Evolutionary conservation across 2,888 invertebrate species (phyloP), one percentile per base, ranked within the genome.

Genomic region (Geophilus truncorum): DNA sequence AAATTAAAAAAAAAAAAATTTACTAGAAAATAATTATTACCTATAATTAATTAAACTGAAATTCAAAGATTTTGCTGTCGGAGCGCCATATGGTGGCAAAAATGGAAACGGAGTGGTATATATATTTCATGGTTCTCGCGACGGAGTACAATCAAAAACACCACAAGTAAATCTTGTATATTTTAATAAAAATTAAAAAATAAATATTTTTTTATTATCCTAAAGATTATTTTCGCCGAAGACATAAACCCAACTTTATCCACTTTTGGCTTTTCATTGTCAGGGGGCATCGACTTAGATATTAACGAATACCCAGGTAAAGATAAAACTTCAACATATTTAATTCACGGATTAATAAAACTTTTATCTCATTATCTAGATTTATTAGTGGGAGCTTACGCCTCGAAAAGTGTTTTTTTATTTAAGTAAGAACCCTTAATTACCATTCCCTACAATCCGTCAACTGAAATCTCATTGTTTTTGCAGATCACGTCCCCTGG

Each of bases 1-100:
- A 32, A 32, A 32, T 4, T 4, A 4, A 9, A 32, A 6, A 9
- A 32, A 32, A 32, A 32, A 6, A 6, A 32, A 32, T 32, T 32
- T 32, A n/a, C n/a, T n/a, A 6, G 5, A 32, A 32, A 6, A 6
- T 32, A 32, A 6, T 6, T 32, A 12, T 40, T 86, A n/a, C n/a
- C n/a, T n/a, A n/a, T n/a, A n/a, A n/a, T n/a, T n/a, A n/a, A n/a
- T n/a, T n/a, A n/a, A n/a, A n/a, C n/a, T n/a, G n/a, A n/a, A n/a
- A n/a, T n/a, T n/a, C n/a, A n/a, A n/a, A 93, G 98, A 98, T 88
- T 92, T 99, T 84, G 96, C 95, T 1, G 95, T 98, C 18, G 95
- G 95, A 34, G 95, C 95, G 0, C 96, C 96, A 0, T 95, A 95
- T 85, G 93, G 90, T 82, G 95, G 95, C 1, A 82, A 90, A 89